phyloP scores from a whole-genome alignment of 37 sponge, comb jelly and placozoan species.

The Lycopodina hypogea region DNA sequence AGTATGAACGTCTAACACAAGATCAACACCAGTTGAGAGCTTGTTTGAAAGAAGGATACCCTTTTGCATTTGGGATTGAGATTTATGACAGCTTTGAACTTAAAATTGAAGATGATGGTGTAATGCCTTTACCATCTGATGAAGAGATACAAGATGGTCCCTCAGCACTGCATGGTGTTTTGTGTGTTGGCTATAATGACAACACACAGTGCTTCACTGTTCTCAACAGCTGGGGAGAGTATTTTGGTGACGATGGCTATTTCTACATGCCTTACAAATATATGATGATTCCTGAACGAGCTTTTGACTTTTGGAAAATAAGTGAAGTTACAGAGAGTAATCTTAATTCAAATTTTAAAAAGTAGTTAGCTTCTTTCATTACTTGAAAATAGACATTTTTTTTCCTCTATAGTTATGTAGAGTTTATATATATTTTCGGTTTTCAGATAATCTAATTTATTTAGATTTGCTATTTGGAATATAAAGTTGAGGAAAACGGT shows the following conservation, averaged over 20 bases:
- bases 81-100: neutral
- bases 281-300: neutral
- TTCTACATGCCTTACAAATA: conserved; percentile 27
- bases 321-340: too few species aligned
- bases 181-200: conserved; percentile 24
- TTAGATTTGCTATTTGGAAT: too few species aligned
- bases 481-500: too few species aligned
- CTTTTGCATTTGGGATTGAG: conserved; percentile 13
- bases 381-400: too few species aligned
- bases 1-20: conserved; percentile 3
- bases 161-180: neutral
- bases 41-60: conserved; percentile 8
- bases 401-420: too few species aligned
- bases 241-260: conserved; percentile 15
- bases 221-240: conserved; percentile 19
- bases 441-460: too few species aligned
- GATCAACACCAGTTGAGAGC: conserved; percentile 3
- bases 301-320: conserved; percentile 21
- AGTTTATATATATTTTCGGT: too few species aligned
- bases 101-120: neutral
- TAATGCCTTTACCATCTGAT: neutral
- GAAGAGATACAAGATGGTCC: neutral
- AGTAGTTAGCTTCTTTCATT: too few species aligned
- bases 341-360: too few species aligned
- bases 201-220: neutral